These are phyloP conservation scores for Hydrozoanthus tunicans DNA, from an alignment of 64 coral and sea anemone species.

Conservation along the genomic window DNA sequence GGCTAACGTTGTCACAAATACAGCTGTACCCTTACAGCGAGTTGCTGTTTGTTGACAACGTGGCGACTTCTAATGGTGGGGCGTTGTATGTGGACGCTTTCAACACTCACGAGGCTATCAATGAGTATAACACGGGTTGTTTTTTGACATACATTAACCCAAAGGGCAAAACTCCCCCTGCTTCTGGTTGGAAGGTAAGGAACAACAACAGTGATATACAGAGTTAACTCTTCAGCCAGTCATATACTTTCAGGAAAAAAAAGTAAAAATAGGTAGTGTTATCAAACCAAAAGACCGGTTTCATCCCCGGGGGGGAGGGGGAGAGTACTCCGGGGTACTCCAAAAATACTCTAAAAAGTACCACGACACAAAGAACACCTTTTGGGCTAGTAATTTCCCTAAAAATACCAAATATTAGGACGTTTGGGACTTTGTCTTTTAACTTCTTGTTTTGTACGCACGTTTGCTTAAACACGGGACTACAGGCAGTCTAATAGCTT, in stretches of 20 bases:
- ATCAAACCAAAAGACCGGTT: background rate
- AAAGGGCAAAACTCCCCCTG: slow-evolving; percentile 45
- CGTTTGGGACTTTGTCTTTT: too few species aligned
- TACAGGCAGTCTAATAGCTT: too few species aligned
- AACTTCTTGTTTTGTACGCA: too few species aligned
- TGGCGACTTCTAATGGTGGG: slow-evolving; percentile 58
- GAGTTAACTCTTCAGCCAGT: background rate
- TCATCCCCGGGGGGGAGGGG: too few species aligned
- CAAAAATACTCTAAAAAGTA: too few species aligned
- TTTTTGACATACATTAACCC: slow-evolving; percentile 62
- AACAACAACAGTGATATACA: background rate
- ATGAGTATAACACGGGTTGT: slow-evolving; percentile 79
- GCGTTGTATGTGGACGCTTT: slow-evolving; percentile 59
- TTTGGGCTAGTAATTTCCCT: too few species aligned
- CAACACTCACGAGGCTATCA: slow-evolving; percentile 56
- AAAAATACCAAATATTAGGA: too few species aligned
- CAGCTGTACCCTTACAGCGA: slow-evolving; percentile 69
- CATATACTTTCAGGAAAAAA: background rate
- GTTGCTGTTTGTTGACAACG: slow-evolving; percentile 71
- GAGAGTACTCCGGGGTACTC: too few species aligned
- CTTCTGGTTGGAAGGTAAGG: slow-evolving; percentile 83
- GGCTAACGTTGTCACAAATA: slow-evolving; percentile 68
- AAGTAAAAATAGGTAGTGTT: too few species aligned
- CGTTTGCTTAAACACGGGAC: too few species aligned
- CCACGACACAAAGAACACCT: too few species aligned